Conservation (phyloP, 1,140 invertebrate genomes). For the Zeugodacus cucurbitae region DNA sequence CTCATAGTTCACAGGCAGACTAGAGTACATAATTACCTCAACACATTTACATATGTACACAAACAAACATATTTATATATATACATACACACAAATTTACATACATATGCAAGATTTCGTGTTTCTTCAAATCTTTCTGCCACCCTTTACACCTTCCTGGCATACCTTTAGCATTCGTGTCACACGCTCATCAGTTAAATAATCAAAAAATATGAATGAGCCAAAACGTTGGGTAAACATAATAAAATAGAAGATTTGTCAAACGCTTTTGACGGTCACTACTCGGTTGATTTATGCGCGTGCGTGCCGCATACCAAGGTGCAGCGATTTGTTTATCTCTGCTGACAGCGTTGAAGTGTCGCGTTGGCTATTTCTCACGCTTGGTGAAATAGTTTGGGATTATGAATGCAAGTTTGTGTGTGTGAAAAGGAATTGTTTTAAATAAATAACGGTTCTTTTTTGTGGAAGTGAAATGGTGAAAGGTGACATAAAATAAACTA, state of each 20-base stretch:
- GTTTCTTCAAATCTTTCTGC: background rate
- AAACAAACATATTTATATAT: background rate
- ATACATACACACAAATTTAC: background rate
- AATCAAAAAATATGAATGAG: background rate
- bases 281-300: background rate
- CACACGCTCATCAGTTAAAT: background rate
- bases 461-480: background rate
- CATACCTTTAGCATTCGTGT: background rate
- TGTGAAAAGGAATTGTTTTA: background rate
- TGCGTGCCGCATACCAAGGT: slow-evolving; percentile 6
- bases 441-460: background rate
- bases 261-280: background rate
- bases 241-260: background rate
- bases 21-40: background rate
- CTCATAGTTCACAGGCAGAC: background rate
- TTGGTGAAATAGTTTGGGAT: background rate
- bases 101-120: background rate
- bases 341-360: slow-evolving; percentile 1
- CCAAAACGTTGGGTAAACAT: background rate
- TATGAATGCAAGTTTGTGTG: background rate
- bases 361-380: background rate
- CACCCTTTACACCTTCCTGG: background rate
- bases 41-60: too few relatives aligned
- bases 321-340: slow-evolving; percentile 26
- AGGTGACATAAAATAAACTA: background rate